These are phyloP conservation scores for Lates japonicus DNA, from an alignment of 2,797 vertebrate species.

Conservation along the genomic window DNA sequence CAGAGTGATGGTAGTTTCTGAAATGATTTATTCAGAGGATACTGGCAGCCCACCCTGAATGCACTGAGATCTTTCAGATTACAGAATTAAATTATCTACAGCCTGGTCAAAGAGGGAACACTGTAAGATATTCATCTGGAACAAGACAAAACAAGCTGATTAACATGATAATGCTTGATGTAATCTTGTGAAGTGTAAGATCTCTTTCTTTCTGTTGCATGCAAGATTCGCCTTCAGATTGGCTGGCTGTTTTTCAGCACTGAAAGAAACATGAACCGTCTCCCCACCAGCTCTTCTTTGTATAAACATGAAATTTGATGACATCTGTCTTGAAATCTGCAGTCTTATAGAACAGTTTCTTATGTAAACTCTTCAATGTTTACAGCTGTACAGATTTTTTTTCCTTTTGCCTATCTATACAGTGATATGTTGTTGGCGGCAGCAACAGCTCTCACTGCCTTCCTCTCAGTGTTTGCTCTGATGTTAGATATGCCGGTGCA, in stretches of 20 bases:
- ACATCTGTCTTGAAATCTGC: slow-evolving; percentile 60
- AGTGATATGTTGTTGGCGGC: neutral
- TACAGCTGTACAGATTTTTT: slow-evolving; percentile 26
- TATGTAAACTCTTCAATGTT: slow-evolving; percentile 46
- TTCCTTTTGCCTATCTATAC: slow-evolving; percentile 29
- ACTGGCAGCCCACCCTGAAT: slow-evolving; percentile 20
- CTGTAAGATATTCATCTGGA: slow-evolving; percentile 34
- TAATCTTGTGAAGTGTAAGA: slow-evolving; percentile 45
- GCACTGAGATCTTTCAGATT: slow-evolving; percentile 53
- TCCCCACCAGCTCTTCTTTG: slow-evolving; percentile 41
- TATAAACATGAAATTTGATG: slow-evolving; percentile 56
- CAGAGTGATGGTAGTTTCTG: slow-evolving; percentile 30
- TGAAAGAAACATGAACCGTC: slow-evolving; percentile 49
- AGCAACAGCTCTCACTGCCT: slow-evolving; percentile 24
- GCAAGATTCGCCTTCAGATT: slow-evolving; percentile 23
- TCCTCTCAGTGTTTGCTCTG: slow-evolving; percentile 24
- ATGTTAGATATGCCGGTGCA: slow-evolving; percentile 38
- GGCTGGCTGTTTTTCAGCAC: slow-evolving; percentile 19
- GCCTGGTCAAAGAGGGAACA: slow-evolving; percentile 39
- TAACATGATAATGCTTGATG: slow-evolving; percentile 49
- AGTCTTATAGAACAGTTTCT: slow-evolving; percentile 50
- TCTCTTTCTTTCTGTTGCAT: slow-evolving; percentile 37
- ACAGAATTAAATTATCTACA: slow-evolving; percentile 47
- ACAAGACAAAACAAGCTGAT: slow-evolving; percentile 59
- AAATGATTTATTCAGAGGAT: slow-evolving; percentile 54